Conservation (phyloP, 37 sponge, comb jelly and placozoan species). For the Aplysina aerophoba region DNA sequence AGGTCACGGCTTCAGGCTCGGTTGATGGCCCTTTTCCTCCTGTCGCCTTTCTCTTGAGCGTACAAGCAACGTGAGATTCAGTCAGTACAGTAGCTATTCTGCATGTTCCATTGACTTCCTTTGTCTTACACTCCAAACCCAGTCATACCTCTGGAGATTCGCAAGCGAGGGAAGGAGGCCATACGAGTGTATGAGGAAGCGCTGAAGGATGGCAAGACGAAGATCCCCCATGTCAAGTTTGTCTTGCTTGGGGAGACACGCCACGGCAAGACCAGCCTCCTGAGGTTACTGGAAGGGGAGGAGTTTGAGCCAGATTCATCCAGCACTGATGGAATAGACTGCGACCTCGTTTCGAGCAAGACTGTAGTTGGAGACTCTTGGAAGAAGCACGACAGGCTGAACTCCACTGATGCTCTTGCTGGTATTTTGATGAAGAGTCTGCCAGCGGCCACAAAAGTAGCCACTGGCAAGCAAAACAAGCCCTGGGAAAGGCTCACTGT, state of each 20-base stretch:
- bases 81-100: too few species aligned
- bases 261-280: constrained; percentile 59
- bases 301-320: constrained; percentile 18
- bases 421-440: not conserved
- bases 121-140: not conserved
- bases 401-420: not conserved
- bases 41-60: too few species aligned
- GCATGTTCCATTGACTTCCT: not conserved
- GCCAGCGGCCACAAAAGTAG: not conserved
- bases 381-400: not conserved
- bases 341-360: constrained; percentile 38
- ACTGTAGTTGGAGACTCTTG: not conserved
- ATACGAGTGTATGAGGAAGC: not conserved
- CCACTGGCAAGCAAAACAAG: too few species aligned
- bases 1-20: too few species aligned
- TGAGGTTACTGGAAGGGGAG: constrained; percentile 15
- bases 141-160: constrained; percentile 25
- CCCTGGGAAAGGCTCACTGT: not conserved
- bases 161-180: constrained; percentile 21
- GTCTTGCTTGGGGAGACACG: constrained; percentile 60
- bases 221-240: constrained; percentile 59
- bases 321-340: constrained; percentile 57
- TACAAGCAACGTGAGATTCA: too few species aligned
- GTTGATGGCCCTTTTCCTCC: too few species aligned
- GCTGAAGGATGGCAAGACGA: constrained; percentile 5